Evolutionary conservation across 1,140 invertebrate species (phyloP), one percentile per base, ranked within the genome.

Genomic region (Pachypeltis micranthus): DNA sequence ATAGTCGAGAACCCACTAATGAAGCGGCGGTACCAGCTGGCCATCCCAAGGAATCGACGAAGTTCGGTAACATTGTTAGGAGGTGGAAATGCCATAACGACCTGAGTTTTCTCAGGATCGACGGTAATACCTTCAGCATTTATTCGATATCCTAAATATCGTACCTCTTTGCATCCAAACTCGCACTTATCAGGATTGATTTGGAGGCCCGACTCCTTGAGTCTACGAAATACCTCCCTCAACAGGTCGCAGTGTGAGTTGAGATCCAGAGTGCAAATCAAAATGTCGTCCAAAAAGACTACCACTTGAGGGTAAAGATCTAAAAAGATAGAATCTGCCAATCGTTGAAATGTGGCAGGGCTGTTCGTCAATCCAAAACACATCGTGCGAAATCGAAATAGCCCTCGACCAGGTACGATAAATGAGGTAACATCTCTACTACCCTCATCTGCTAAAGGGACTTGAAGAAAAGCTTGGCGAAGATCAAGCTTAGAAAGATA

Each of bases 11-110:
- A 80, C 67, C 78, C 67, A 14, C 67, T 66, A 27, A 79, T 70
- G 63, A 77, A 80, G 7, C 69, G 57, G 4, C 73, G 61, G 63
- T 77, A 77, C 67, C 74, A 78, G 2, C 70, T 69, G 1, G 73
- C 69, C 59, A 78, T 72, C 1, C 76, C 77, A 12, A 78, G 65
- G 63, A 80, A 79, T 55, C 73, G 61, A 39, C 73, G n/a, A n/a
- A n/a, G n/a, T n/a, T n/a, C n/a, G n/a, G n/a, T n/a, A n/a, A n/a
- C n/a, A n/a, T n/a, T n/a, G n/a, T n/a, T n/a, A n/a, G n/a, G n/a
- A n/a, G n/a, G n/a, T 60, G 68, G 67, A 29, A 70, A 74, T 1
- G 70, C 56, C 12, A 64, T 3, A n/a, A 72, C 66, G 0, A 65
- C 19, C 2, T 28, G 14, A 10, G 62, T 44, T 54, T 63, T 63